Percentiles rank a stretch among this genome's conserved stretches.
phyloP scores from a whole-genome alignment of 2,888 invertebrate species.

The Rotaria socialis region DNA sequence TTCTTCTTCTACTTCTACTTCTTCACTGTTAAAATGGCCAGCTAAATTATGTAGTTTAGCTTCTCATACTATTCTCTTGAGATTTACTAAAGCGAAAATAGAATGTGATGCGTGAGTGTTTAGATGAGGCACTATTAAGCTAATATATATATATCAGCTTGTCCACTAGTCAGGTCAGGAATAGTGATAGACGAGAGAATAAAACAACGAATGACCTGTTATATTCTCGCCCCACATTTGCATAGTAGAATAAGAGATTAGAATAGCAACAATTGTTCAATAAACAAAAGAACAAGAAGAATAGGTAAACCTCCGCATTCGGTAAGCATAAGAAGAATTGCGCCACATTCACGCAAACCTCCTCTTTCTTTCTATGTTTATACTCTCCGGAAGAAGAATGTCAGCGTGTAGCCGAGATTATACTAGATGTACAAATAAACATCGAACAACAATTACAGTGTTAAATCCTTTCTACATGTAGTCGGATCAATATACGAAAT shows the following conservation, averaged over 20 bases:
- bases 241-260: neutral
- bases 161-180: neutral
- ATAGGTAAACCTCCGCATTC: neutral
- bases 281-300: constrained; percentile 4
- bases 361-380: too few species aligned
- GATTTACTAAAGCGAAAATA: neutral
- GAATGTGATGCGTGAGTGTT: neutral
- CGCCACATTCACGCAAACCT: neutral
- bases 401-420: neutral
- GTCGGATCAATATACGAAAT: neutral
- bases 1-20: neutral
- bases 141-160: neutral
- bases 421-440: neutral
- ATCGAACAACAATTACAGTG: neutral
- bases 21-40: neutral
- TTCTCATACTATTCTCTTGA: neutral
- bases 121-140: constrained; percentile 3
- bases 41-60: neutral
- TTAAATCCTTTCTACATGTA: neutral
- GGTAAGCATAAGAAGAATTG: neutral
- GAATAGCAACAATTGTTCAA: constrained; percentile 9
- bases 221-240: neutral
- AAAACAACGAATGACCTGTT: neutral
- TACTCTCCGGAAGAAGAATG: neutral
- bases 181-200: neutral